Base-by-base conservation (phyloP, 1,140 invertebrate species). In the Drosophila santomea region DNA sequence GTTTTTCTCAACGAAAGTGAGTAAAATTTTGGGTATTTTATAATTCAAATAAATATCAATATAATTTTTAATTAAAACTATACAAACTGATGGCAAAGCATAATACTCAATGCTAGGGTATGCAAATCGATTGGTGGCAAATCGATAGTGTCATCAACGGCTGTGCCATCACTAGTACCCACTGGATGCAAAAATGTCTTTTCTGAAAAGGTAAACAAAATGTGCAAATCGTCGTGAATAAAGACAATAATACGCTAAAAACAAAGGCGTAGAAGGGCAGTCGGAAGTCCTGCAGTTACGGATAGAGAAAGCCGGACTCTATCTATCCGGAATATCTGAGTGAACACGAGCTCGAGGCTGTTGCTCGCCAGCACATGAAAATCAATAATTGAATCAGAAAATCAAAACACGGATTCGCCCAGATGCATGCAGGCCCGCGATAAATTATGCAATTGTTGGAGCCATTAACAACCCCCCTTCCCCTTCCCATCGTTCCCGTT, bases 361-460 rank as follows among this genome's bases (percentile, higher is more conserved):
- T 58, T 69, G 78, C 59, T 45, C 55, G 54, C 45, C 78, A 78
- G 79, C 78, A 88, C 81, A 88, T 77, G 74, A 86, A 86, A 86
- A 86, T 86, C 83, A 86, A 86, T 86, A 86, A 86, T 86, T 86
- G 79, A 86, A 86, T 86, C 84, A 88, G 81, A 80, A 85, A 86
- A 88, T 88, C 83, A 86, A 86, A 86, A 86, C 83, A 86, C 83
- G 63, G 74, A 79, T 79, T 86, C 78, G 60, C 60, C 39, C 73
- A 73, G 74, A 67, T 73, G 73, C 73, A 67, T 51, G 52, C 73
- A 64, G 44, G 54, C 45, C 73, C 69, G 79, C 72, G 64, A 74
- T 83, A 83, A 86, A 88, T 86, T 88, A 86, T 86, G 83, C 83
- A 86, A 88, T 79, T 86, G 62, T 83, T 69, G 44, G 58, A 74